Conservation (phyloP, 2,888 invertebrate species). For the Ormyrus pomaceus region DNA sequence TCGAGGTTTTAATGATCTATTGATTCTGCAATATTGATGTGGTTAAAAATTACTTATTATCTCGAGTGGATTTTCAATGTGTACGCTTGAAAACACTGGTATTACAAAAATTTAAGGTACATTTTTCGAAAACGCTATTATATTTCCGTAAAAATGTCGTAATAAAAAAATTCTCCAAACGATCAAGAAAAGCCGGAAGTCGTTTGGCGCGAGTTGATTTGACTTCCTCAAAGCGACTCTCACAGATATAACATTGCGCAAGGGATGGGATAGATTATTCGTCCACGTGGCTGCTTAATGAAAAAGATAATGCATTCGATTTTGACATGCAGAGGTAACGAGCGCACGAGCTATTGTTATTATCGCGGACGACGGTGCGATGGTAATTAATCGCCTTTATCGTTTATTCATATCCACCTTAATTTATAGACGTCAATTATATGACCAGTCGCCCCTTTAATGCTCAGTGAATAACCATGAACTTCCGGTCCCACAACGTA, state of each 20-base stretch:
- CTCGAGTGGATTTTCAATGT: no score
- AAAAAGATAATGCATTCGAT: constrained; percentile 71
- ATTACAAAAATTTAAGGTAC: no score
- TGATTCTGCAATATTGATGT: no score
- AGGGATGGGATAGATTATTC: no score
- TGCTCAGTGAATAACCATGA: constrained; percentile 72
- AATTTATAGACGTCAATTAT: constrained; percentile 73
- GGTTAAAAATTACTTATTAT: no score
- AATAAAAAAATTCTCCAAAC: not conserved
- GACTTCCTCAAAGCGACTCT: constrained; percentile 6
- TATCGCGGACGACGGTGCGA: constrained; percentile 60
- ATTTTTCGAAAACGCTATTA: no score
- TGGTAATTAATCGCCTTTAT: constrained; percentile 70
- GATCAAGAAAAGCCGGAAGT: constrained; percentile 19
- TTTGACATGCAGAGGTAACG: constrained; percentile 5
- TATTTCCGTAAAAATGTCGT: not conserved
- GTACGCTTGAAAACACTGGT: no score
- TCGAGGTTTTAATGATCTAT: no score
- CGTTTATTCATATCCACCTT: constrained; percentile 71
- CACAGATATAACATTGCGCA: constrained; percentile 18
- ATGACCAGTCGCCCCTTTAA: constrained; percentile 69
- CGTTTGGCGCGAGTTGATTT: constrained; percentile 25
- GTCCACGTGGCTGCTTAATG: constrained; percentile 71
- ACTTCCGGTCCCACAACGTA: constrained; percentile 70
- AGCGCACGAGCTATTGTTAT: constrained; percentile 61